Conservation (phyloP, 2,797 vertebrate genomes). For the Limnodromus scolopaceus region DNA sequence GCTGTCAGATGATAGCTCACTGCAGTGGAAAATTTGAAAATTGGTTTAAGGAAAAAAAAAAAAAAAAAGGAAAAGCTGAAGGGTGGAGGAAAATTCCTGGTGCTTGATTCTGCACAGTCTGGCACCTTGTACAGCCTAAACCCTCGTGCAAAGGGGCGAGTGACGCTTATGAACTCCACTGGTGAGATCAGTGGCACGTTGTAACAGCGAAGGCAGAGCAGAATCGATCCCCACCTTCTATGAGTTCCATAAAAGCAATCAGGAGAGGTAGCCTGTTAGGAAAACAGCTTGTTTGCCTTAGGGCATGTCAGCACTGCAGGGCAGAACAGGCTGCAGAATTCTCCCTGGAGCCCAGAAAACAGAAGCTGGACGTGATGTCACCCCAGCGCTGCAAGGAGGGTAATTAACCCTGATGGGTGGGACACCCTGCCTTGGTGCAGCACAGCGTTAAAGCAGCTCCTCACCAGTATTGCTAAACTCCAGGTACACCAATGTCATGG, state of each 20-base stretch:
- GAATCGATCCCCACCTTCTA: neutral
- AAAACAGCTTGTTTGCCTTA: neutral
- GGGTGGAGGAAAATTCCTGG: conserved; percentile 14
- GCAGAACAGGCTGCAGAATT: neutral
- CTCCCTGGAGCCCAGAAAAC: neutral
- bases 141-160: neutral
- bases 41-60: neutral
- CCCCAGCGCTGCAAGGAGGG: neutral
- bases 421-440: neutral
- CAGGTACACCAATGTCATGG: accelerated
- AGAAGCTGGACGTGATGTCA: neutral
- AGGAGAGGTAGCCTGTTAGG: neutral
- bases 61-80: neutral
- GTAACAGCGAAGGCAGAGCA: neutral
- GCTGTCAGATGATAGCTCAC: conserved; percentile 6
- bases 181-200: neutral
- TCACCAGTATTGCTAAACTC: accelerated
- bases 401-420: neutral
- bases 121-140: neutral
- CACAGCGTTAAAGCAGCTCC: neutral
- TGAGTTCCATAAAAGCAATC: neutral
- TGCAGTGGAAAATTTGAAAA: conserved; percentile 51
- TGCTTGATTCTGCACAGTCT: neutral
- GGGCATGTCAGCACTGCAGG: neutral
- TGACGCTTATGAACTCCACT: neutral